Base-by-base conservation (phyloP, 2,113 vertebrate genomes). In the Odontophorus gujanensis region DNA sequence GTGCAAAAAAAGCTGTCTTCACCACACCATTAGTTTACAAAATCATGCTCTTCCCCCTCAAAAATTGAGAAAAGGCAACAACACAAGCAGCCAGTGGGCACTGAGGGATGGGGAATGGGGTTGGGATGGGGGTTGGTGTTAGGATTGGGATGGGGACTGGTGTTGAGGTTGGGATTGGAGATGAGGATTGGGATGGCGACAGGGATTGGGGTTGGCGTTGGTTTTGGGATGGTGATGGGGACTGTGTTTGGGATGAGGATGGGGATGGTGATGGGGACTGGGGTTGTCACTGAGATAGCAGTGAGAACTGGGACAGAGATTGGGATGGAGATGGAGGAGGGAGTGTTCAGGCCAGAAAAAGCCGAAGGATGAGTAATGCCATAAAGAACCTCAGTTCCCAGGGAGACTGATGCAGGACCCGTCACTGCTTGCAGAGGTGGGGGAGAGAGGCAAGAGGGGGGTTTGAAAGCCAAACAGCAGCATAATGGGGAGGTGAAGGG, bases 1-100 rank as follows among this genome's bases (percentile, higher is more conserved):
- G 97, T 97, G 97, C 97, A 96, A 97, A 97, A 97, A 97, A 97
- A 89, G 95, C 89, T 91, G 50, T 72, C 96, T 92, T 78, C 76
- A 95, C 91, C 92, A 85, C 63, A 43, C 93, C 61, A 38, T 94
- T 42, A 30, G 66, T 74, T 92, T 92, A 90, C 88, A 91, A 97
- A 96, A 94, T 73, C 74, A 12, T 1, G 1, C 63, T 62, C 73
- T 78, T 36, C 50, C 68, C 42, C 24, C 13, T 25, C 61, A 3
- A 34, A 30, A 6, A 40, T 47, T 1, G 40, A 76, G 81, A 68
- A 94, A 90, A 91, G 63, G 95, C 92, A 87, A 71, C n/a, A 15
- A 67, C n/a, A 15, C 47, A 8, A 62, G 90, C 79, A 81, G 94
- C 57, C 5, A 11, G 20, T 1, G 50, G 93, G 6, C 42, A 50